A percentile compares a stretch with the other conserved stretches of the same genome.
Conservation (phyloP, 2,113 vertebrate species). For the Cichladusa arquata region DNA sequence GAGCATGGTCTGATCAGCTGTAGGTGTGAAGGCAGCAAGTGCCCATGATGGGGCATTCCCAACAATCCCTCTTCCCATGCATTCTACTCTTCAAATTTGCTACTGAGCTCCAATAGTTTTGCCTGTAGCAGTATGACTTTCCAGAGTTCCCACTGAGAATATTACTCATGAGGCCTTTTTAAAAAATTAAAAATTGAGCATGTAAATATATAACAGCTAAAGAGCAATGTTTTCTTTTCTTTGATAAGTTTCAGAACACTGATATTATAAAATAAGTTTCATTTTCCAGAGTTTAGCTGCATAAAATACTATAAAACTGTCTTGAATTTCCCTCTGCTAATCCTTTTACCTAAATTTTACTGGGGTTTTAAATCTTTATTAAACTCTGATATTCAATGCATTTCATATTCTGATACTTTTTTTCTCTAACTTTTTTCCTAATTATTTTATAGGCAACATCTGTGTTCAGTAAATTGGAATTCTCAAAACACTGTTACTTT, state of each 20-base stretch:
- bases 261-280: background rate
- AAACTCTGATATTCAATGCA: conserved; percentile 68
- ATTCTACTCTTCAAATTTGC: background rate
- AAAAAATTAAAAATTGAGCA: background rate
- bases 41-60: rapidly evolving
- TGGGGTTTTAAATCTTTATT: conserved; percentile 47
- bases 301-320: background rate
- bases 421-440: conserved; percentile 27
- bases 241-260: background rate
- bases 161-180: background rate
- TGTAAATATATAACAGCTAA: background rate
- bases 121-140: background rate
- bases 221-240: background rate
- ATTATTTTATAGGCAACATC: conserved; percentile 71
- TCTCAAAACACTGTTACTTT: conserved; percentile 69
- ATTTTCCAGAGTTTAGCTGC: background rate
- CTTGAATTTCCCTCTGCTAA: conserved; percentile 37
- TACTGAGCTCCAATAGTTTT: background rate
- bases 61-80: too few species aligned
- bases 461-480: conserved; percentile 69
- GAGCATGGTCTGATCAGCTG: background rate
- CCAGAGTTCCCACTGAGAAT: background rate
- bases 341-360: conserved; percentile 56
- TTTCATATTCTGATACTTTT: conserved; percentile 55
- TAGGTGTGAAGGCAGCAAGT: background rate